A percentile compares a stretch with the other conserved stretches of the same genome.
Conservation (phyloP, 1,140 invertebrate genomes). For the Caenorhabditis latens region DNA sequence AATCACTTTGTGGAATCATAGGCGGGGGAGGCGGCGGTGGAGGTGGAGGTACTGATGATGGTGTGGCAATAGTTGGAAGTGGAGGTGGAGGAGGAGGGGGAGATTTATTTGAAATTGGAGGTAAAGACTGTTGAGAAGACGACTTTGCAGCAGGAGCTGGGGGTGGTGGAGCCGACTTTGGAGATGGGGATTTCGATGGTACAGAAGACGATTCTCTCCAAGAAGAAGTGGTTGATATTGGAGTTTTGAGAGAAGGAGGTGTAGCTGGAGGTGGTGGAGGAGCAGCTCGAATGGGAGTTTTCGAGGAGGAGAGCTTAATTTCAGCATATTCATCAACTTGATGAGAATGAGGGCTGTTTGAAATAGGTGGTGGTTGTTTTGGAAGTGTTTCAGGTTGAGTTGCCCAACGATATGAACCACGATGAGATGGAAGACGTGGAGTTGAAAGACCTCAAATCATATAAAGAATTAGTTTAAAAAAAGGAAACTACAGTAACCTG, state of each 20-base stretch:
- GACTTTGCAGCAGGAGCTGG: neutral
- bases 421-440: conserved; percentile 6
- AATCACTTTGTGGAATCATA: neutral
- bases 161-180: conserved; percentile 1
- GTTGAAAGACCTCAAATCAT: neutral
- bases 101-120: neutral
- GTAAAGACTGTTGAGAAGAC: neutral
- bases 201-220: neutral
- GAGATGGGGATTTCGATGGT: neutral
- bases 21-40: neutral
- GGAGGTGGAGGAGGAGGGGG: conserved; percentile 17
- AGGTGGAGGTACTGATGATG: conserved; percentile 5
- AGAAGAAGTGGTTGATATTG: neutral
- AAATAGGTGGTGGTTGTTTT: neutral
- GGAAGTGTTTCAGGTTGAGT: conserved; percentile 1
- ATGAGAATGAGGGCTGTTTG: neutral
- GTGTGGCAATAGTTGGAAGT: neutral
- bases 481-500: neutral
- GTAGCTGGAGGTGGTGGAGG: neutral
- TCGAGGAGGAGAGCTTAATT: neutral
- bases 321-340: conserved; percentile 27
- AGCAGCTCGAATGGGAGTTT: neutral
- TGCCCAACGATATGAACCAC: conserved; percentile 22
- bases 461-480: neutral
- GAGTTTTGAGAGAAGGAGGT: neutral